Base-by-base conservation (phyloP, 1,140 invertebrate genomes). In the Saxidomus purpurata region DNA sequence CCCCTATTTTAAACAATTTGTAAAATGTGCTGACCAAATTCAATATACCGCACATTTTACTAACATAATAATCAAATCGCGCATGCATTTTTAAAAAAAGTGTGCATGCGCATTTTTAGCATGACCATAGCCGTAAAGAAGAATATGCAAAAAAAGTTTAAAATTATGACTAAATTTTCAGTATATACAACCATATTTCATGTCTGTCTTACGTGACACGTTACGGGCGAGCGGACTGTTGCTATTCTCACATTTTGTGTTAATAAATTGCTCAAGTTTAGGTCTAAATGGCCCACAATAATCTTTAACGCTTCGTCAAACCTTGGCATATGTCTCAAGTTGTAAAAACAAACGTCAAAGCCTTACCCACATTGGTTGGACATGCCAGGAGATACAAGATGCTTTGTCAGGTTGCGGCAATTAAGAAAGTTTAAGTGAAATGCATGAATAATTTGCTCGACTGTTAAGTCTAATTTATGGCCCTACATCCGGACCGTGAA, bases 181-280 rank as follows among this genome's bases (percentile, higher is more conserved):
- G 0, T 49, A 43, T 31, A 40, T 11, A 15, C 40, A 52, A 34
- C 59, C 31, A 86, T 86, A 71, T 38, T 55, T 86, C 83, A 86
- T 22, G 31, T 49, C 49, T 86, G 83, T 74, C 67, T 2, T 36
- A 36, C n/a, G 13, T 74, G 83, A 86, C 83, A 76, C 83, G 49
- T 76, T 76, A 86, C 71, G 83, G 49, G 67, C 83, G 43, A 47
- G 49, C 38, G 40, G n/a, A 31, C n/a, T 34, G 69, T 52, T 86
- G 63, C 43, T 40, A 76, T 86, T 86, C 83, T 59, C 83, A 76
- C 83, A 76, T 74, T 43, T 76, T 43, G 83, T 74, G 83, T 86
- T 86, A 86, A 86, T 86, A 86, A 74, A 86, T 86, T 86, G 63
- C 71, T n/a, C 83, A 86, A 59, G 36, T 76, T 52, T 52, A 47